Base-by-base conservation (phyloP, 2,888 invertebrate genomes). In the Drosophila prolongata region DNA sequence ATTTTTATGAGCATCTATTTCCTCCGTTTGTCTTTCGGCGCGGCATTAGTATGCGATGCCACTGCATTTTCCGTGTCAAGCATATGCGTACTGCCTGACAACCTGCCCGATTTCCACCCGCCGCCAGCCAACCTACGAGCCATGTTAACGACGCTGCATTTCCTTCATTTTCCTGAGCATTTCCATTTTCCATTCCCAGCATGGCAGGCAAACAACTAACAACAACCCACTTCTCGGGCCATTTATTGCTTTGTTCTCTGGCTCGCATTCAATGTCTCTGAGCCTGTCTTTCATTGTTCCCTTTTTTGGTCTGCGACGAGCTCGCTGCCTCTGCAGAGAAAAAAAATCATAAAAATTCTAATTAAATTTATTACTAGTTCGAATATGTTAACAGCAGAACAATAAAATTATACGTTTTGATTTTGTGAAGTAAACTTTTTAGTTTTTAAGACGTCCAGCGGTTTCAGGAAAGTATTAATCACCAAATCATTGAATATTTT, bases 61-160 rank as follows among this genome's bases (percentile, higher is more conserved):
- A 78, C 74, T 75, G 78, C 78, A 78, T 84, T 84, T 84, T 87
- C 68, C 81, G 81, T 84, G 84, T 87, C 87, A 84, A 79, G 71
- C 79, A 78, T 81, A 84, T 83, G 81, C 84, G 83, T 62, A 77
- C 72, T 59, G 61, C 50, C 57, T 34, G 19, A 44, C 53, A 53
- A 53, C 38, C 43, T 40, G 43, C 11, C 53, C 30, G 34, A 47
- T 49, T 49, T 24, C 40, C 42, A 35, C 43, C 13, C 34, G 27
- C 42, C 16, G 13, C 34, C 8, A 38, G 16, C 16, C 58, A 27
- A 13, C 52, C 34, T 19, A 24, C 43, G 34, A 27, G 42, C n/a
- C 47, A 47, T 49, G 65, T 30, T 38, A 43, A 56, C 66, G 30
- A 66, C 42, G 44, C 19, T 64, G 62, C 74, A 62, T 67, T 74